phyloP scores from a whole-genome alignment of 2,113 vertebrate species.

The Haplochromis burtoni region DNA sequence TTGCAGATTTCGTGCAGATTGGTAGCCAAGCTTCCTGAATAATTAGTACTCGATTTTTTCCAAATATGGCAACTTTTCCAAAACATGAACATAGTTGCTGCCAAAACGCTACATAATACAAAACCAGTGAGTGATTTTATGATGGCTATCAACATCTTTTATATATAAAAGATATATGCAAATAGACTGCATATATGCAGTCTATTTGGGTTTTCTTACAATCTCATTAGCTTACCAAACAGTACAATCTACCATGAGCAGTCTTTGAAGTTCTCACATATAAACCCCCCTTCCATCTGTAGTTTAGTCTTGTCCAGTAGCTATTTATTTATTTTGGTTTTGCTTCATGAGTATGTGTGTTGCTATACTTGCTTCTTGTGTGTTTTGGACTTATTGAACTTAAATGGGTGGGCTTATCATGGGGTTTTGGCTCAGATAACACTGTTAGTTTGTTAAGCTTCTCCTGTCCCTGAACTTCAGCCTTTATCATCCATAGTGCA shows the following conservation, averaged over 20 bases:
- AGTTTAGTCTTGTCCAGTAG: background rate
- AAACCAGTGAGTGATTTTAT: background rate
- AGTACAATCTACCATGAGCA: background rate
- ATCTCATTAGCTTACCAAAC: background rate
- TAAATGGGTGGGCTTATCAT: conserved; percentile 10
- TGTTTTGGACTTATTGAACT: background rate
- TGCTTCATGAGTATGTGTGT: background rate
- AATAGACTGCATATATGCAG: background rate
- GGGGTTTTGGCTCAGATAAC: background rate
- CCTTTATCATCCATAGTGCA: background rate
- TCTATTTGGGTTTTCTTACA: background rate
- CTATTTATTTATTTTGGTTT: background rate
- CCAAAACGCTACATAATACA: background rate
- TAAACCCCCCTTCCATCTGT: background rate
- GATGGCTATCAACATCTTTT: background rate
- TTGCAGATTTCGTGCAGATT: background rate
- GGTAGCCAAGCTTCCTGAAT: background rate
- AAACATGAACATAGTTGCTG: background rate
- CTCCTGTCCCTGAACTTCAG: background rate
- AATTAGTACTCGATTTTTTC: background rate
- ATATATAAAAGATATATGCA: no score
- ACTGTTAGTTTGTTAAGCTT: conserved; percentile 1
- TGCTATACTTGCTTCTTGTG: background rate
- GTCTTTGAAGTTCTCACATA: background rate
- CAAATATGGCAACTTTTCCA: background rate